A percentile compares a stretch with the other conserved stretches of the same genome.
Evolutionary conservation across 2,888 invertebrate genomes (phyloP).

Genomic region (Invenusta paracnida): DNA sequence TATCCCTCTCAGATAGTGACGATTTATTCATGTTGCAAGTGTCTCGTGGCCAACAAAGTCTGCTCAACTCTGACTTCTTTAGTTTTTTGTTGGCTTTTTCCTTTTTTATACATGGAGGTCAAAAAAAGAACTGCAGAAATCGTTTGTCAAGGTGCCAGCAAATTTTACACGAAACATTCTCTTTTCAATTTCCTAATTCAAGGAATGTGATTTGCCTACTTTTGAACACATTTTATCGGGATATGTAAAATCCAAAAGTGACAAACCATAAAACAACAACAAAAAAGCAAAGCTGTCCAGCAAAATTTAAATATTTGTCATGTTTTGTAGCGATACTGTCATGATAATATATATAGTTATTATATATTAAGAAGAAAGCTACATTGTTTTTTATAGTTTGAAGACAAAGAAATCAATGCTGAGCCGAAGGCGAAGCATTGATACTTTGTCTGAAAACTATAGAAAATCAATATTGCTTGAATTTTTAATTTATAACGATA

Average conservation of each 20-base stretch:
- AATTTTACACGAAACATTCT: not conserved
- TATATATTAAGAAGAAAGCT: too few relatives aligned
- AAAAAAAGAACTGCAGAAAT: not conserved
- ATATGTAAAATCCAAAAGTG: not conserved
- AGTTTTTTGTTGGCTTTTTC: not conserved
- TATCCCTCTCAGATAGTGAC: not conserved
- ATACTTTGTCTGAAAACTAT: too few relatives aligned
- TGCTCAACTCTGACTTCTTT: not conserved
- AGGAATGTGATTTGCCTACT: not conserved
- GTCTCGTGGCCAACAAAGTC: not conserved
- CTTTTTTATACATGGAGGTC: not conserved
- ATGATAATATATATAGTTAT: too few relatives aligned
- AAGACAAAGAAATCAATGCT: too few relatives aligned
- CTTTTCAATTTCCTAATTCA: not conserved
- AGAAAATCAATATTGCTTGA: too few relatives aligned
- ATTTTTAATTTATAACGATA: too few relatives aligned
- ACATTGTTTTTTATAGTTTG: too few relatives aligned
- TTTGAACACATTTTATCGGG: not conserved
- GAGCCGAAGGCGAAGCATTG: too few relatives aligned
- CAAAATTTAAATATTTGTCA: not conserved
- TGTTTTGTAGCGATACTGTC: not conserved
- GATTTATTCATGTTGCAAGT: not conserved
- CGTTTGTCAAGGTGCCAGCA: not conserved
- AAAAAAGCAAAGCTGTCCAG: not conserved
- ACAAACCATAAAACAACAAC: not conserved